These are phyloP conservation scores for Archivesica marissinica DNA, from an alignment of 1,140 invertebrate species.

Conservation along the genomic window DNA sequence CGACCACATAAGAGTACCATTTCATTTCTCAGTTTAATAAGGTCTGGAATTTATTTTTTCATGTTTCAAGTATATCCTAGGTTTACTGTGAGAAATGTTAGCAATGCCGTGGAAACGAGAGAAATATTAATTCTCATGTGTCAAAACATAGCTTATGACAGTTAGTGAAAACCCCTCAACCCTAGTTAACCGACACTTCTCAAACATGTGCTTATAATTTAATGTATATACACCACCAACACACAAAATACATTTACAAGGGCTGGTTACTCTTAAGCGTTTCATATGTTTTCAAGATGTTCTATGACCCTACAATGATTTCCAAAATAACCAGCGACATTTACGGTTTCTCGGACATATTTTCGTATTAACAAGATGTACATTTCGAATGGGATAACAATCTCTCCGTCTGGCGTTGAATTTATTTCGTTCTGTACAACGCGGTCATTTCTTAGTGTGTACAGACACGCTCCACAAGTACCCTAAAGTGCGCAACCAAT, in stretches of 20 bases:
- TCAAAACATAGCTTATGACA: conserved; percentile 58
- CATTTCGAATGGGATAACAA: too few species aligned
- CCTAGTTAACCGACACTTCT: conserved; percentile 40
- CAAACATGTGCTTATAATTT: conserved; percentile 60
- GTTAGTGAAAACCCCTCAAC: conserved; percentile 3
- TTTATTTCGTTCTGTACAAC: too few species aligned
- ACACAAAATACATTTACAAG: conserved; percentile 55
- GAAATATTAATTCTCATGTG: conserved; percentile 59
- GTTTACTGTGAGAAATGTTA: conserved; percentile 55
- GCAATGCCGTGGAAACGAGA: conserved; percentile 46
- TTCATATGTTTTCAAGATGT: conserved; percentile 59
- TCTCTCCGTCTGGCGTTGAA: too few species aligned
- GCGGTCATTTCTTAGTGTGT: too few species aligned
- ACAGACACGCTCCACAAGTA: too few species aligned
- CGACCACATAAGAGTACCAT: conserved; percentile 31
- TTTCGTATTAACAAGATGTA: conserved; percentile 12
- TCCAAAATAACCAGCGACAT: conserved; percentile 23
- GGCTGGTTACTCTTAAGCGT: conserved; percentile 18
- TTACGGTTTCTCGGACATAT: conserved; percentile 17
- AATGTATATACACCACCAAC: conserved; percentile 53
- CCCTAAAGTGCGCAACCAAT: too few species aligned
- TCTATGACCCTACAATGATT: conserved; percentile 33
- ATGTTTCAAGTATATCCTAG: conserved; percentile 6
- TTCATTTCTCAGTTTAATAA: conserved; percentile 47
- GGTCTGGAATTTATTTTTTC: conserved; percentile 50